Conservation (phyloP, 2,113 vertebrate species). For the Isurus oxyrinchus region DNA sequence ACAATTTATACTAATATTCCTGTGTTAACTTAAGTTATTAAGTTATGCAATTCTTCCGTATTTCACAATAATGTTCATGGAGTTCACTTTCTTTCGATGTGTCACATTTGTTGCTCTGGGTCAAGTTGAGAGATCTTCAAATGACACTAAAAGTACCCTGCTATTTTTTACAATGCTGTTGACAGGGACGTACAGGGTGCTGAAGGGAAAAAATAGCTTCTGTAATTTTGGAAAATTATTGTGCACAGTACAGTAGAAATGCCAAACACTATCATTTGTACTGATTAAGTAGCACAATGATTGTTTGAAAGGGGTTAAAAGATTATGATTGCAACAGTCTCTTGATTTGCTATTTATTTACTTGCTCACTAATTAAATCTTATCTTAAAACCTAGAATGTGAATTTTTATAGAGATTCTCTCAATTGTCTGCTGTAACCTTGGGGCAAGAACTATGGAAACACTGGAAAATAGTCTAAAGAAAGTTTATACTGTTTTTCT, state of each 20-base stretch:
- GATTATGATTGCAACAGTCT: neutral
- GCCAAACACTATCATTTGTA: neutral
- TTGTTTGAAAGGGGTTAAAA: neutral
- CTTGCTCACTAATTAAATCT: neutral
- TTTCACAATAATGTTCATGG: neutral
- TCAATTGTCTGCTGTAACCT: neutral
- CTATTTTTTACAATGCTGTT: neutral
- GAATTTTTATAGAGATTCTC: neutral
- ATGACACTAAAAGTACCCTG: neutral
- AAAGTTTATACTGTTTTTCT: neutral
- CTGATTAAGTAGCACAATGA: neutral
- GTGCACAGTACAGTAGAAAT: neutral
- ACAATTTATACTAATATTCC: neutral
- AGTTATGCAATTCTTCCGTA: neutral
- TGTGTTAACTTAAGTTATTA: neutral
- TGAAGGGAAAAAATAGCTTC: neutral
- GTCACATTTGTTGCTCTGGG: neutral
- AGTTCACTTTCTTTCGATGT: neutral
- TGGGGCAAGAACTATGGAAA: neutral
- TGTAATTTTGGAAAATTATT: neutral
- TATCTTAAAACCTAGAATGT: neutral
- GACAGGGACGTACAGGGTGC: neutral
- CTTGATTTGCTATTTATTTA: neutral
- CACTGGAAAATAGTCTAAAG: neutral
- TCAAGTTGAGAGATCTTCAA: neutral